phyloP scores from a whole-genome alignment of 2,888 invertebrate species.

The Candidula unifasciata region DNA sequence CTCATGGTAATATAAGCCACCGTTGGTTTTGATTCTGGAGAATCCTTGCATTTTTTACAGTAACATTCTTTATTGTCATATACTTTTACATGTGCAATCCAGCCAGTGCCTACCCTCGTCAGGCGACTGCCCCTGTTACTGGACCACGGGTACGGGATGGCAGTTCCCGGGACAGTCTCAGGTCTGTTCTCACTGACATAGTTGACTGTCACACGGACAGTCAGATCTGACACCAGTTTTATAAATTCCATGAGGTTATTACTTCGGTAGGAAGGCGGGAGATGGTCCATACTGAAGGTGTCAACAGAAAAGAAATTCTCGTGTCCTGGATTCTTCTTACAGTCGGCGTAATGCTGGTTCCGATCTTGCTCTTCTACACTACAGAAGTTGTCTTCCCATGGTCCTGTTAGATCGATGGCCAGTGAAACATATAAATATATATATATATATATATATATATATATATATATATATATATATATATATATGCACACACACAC shows the following conservation, averaged over 20 bases:
- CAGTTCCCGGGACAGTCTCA: background rate
- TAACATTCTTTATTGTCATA: background rate
- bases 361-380: too few species aligned
- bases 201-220: conserved; percentile 12
- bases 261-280: too few species aligned
- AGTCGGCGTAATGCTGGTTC: too few species aligned
- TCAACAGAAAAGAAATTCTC: too few species aligned
- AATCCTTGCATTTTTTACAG: background rate
- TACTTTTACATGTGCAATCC: background rate
- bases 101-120: background rate
- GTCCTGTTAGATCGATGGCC: too few species aligned
- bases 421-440: too few species aligned
- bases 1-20: background rate
- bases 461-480: too few species aligned
- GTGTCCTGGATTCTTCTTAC: too few species aligned
- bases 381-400: too few species aligned
- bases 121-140: background rate
- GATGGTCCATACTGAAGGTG: too few species aligned
- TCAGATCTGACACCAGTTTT: background rate
- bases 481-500: too few species aligned
- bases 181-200: conserved; percentile 5
- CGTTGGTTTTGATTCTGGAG: background rate
- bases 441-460: too few species aligned
- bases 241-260: background rate
- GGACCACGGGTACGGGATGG: background rate